These are phyloP conservation scores for Strongylocentrotus purpuratus DNA, from an alignment of 35 echinoderm and acorn worm species.

Conservation along the genomic window DNA sequence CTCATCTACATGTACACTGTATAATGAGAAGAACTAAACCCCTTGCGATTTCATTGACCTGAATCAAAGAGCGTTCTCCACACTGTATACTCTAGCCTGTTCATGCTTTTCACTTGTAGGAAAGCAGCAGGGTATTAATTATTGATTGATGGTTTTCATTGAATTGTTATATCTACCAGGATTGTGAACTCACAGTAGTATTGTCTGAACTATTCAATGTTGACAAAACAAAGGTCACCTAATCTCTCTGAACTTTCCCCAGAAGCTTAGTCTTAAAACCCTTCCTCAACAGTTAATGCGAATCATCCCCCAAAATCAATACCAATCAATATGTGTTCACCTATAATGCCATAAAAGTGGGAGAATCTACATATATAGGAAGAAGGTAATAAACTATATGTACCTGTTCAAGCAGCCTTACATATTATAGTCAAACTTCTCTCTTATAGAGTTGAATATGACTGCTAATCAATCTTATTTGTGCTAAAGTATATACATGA, in stretches of 20 bases:
- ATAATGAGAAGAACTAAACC: neutral
- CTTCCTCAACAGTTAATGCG: neutral
- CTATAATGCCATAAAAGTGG: neutral
- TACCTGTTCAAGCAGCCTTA: too few relatives aligned
- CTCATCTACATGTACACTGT: neutral
- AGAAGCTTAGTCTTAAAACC: neutral
- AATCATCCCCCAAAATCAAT: slow-evolving; percentile 8
- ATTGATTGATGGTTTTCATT: slow-evolving; percentile 12
- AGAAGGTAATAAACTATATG: too few relatives aligned
- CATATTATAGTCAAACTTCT: too few relatives aligned
- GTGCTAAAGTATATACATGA: too few relatives aligned
- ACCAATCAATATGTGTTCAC: neutral
- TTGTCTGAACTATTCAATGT: neutral
- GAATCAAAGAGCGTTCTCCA: neutral
- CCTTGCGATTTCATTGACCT: neutral
- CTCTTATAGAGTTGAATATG: too few relatives aligned
- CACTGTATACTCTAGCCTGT: neutral
- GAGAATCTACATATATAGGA: neutral
- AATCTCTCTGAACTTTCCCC: neutral
- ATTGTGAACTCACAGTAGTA: neutral
- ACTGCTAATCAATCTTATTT: too few relatives aligned
- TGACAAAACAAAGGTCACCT: slow-evolving; percentile 37
- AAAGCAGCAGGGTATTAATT: neutral
- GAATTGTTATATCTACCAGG: slow-evolving; percentile 23
- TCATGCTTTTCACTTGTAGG: neutral